Conservation (phyloP, 92 coral and sea anemone species). For the Porites cylindrica region DNA sequence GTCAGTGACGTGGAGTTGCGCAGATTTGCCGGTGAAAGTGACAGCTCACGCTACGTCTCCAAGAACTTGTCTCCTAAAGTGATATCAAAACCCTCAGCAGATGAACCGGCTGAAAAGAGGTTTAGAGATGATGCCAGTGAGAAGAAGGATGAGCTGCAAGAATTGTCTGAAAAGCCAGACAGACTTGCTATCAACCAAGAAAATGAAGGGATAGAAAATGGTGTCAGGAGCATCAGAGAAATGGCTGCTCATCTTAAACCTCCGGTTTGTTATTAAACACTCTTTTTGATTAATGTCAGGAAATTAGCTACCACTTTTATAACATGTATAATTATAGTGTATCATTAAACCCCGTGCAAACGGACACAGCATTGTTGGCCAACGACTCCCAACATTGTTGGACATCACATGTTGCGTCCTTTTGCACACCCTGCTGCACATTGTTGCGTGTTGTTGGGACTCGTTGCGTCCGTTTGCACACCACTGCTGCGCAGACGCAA, state of each 20-base stretch:
- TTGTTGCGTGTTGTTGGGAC: too few species aligned
- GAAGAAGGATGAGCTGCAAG: constrained; percentile 71
- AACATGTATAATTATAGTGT: too few species aligned
- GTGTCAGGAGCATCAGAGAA: constrained; percentile 22
- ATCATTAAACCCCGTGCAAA: too few species aligned
- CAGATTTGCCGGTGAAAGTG: constrained; percentile 1
- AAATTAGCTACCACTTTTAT: too few species aligned
- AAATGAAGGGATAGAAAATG: constrained; percentile 31
- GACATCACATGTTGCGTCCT: too few species aligned
- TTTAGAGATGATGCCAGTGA: constrained; percentile 61
- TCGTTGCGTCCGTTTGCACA: too few species aligned
- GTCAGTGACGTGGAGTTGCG: constrained; percentile 26
- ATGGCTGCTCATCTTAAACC: constrained; percentile 25
- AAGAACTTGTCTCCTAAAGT: constrained; percentile 29
- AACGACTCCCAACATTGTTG: too few species aligned
- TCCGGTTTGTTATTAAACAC: constrained; percentile 20
- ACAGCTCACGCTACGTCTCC: background rate
- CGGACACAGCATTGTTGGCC: too few species aligned
- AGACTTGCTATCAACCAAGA: constrained; percentile 29
- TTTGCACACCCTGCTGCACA: too few species aligned
- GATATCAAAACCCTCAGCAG: constrained; percentile 35
- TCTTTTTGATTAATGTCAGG: too few species aligned
- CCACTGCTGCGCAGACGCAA: too few species aligned
- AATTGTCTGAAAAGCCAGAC: constrained; percentile 42
- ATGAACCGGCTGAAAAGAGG: constrained; percentile 87